phyloP scores from a whole-genome alignment of 2,888 invertebrate genomes.

The Acleris cristana region DNA sequence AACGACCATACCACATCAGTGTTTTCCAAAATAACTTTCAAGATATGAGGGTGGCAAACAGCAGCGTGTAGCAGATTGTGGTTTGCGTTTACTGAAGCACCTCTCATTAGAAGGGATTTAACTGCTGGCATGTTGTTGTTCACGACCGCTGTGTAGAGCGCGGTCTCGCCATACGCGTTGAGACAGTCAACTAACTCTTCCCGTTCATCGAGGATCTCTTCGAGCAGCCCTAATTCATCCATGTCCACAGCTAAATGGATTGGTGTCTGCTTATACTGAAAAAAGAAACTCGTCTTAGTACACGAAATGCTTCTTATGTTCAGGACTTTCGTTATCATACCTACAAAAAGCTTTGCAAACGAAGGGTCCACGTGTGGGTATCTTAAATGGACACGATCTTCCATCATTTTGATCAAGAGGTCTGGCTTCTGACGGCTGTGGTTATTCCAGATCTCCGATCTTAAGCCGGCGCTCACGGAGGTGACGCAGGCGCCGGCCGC shows the following conservation, averaged over 20 bases:
- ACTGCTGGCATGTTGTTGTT: not conserved
- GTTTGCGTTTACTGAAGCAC: not conserved
- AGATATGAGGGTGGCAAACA: not conserved
- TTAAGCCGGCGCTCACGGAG: not conserved
- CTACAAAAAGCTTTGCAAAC: not conserved
- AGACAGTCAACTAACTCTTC: not conserved
- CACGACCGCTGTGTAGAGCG: not conserved
- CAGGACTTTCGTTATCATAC: not conserved
- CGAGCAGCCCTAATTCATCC: not conserved
- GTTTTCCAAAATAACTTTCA: conserved; percentile 3
- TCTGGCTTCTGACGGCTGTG: not conserved
- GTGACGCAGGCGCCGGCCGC: not conserved
- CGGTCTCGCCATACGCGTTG: not conserved
- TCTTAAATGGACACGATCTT: not conserved
- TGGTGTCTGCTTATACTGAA: not conserved
- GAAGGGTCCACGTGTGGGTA: not conserved
- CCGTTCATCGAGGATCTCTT: not conserved
- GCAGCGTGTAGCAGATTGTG: conserved; percentile 3
- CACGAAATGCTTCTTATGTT: not conserved
- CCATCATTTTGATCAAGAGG: too few relatives aligned
- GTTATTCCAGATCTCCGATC: not conserved
- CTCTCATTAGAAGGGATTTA: not conserved
- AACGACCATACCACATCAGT: not conserved
- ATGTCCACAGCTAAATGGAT: not conserved
- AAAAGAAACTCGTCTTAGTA: not conserved